Evolutionary conservation across 2,888 invertebrate species (phyloP), one percentile per base, ranked within the genome.

Genomic region (Cataglyphis livida): DNA sequence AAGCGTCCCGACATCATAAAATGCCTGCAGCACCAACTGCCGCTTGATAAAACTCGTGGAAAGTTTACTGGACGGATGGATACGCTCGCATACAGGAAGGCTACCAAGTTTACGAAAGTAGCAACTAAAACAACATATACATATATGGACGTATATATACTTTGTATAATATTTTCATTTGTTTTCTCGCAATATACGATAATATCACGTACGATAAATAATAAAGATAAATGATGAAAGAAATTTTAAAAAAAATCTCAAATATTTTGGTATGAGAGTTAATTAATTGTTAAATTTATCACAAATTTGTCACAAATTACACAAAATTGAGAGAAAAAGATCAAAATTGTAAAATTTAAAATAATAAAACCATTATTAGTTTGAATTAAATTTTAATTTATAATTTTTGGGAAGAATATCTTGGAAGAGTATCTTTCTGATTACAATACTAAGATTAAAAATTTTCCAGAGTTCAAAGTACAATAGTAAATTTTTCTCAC

Each of bases 41-140:
- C 44, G 78, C 59, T 79, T 79, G 78, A 79, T 79, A 79, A 79
- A 71, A 79, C 71, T 79, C 78, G 59, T n/a, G 71, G 44, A 79
- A 79, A 79, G 59, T 79, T 79, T 71, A 61, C 71, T 54, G 59
- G 71, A 79, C 71, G 78, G 59, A 79, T 79, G 78, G 44, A 44
- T 35, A 79, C 25, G 32, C 78, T 78, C 32, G 57, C 59, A 7
- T 48, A 48, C 18, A 44, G 35, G 25, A 79, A 44, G 25, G 44
- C 71, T 35, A 61, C 59, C 44, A 54, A 79, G 59, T 79, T 78
- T 79, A 71, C 18, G 35, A 71, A 71, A 59, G 12, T 6, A 57
- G 41, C 15, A 32, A 68, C 51, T 51, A 51, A 51, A 44, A 12
- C 44, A 44, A n/a, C 7, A 7, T 28, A 44, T 38, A 70, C 70